phyloP scores from a whole-genome alignment of 2,888 invertebrate genomes.

The Lydus trimaculatus region DNA sequence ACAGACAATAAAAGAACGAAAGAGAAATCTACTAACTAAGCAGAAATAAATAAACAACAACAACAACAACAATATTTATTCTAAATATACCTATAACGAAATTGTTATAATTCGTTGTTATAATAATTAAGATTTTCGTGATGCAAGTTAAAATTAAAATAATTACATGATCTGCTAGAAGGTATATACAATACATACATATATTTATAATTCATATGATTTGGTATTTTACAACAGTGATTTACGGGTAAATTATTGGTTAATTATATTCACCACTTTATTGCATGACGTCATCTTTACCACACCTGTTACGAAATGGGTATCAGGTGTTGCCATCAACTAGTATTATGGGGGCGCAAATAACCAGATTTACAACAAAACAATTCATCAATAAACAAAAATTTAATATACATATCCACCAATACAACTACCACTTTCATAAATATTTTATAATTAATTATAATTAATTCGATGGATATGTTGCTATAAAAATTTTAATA shows the following conservation, averaged over 20 bases:
- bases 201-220: slow-evolving; percentile 27
- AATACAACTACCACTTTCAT: too few relatives aligned
- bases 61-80: neutral
- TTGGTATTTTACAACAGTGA: slow-evolving; percentile 30
- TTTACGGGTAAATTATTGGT: slow-evolving; percentile 33
- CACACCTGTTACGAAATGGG: slow-evolving; percentile 33
- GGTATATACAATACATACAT: too few relatives aligned
- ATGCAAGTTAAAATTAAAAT: neutral
- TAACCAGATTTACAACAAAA: slow-evolving; percentile 7
- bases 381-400: neutral
- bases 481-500: too few relatives aligned
- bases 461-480: too few relatives aligned
- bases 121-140: neutral
- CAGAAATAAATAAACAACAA: neutral
- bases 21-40: neutral
- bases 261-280: slow-evolving; percentile 34
- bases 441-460: too few relatives aligned
- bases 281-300: slow-evolving; percentile 32
- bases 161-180: slow-evolving; percentile 15
- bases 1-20: slow-evolving; percentile 1
- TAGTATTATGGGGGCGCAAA: slow-evolving; percentile 21
- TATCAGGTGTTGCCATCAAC: slow-evolving; percentile 31
- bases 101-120: neutral
- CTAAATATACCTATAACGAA: neutral
- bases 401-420: neutral